Evolutionary conservation across 2,888 invertebrate species (phyloP).

Genomic region (Netelia melanura): DNA sequence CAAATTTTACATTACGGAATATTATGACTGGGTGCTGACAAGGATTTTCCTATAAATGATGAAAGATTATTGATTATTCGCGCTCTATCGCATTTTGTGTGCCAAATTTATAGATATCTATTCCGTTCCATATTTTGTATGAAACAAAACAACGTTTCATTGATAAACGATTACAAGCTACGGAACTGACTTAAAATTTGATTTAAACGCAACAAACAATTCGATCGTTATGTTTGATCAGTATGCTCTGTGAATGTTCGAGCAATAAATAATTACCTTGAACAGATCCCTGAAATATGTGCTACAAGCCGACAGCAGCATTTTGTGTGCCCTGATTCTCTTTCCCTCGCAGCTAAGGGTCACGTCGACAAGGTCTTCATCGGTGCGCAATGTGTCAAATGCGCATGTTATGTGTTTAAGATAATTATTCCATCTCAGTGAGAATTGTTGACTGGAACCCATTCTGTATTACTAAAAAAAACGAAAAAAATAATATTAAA

Average conservation of each 20-base stretch:
- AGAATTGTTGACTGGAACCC: conserved; percentile 92
- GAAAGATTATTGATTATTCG: neutral
- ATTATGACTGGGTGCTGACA: conserved; percentile 93
- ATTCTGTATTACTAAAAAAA: conserved; percentile 80
- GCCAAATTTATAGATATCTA: neutral
- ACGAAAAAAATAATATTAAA: neutral
- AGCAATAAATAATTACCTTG: conserved; percentile 79
- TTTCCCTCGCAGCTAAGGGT: conserved; percentile 94
- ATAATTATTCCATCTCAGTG: conserved; percentile 95
- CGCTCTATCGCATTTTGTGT: neutral
- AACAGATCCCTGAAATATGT: conserved; percentile 89
- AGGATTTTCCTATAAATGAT: conserved; percentile 89
- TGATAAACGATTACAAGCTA: neutral
- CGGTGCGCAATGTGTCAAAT: conserved; percentile 89
- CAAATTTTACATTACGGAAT: conserved; percentile 92
- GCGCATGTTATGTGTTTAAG: conserved; percentile 92
- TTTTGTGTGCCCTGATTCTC: conserved; percentile 93
- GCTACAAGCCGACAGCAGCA: conserved; percentile 94
- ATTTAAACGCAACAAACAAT: too few species aligned
- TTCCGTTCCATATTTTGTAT: neutral
- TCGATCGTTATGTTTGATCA: too few species aligned
- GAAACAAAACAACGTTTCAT: neutral
- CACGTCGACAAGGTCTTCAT: conserved; percentile 91
- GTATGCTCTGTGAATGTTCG: too few species aligned
- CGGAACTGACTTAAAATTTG: too few species aligned